Conservation (phyloP, 2,888 invertebrate genomes). For the Leucania comma region DNA sequence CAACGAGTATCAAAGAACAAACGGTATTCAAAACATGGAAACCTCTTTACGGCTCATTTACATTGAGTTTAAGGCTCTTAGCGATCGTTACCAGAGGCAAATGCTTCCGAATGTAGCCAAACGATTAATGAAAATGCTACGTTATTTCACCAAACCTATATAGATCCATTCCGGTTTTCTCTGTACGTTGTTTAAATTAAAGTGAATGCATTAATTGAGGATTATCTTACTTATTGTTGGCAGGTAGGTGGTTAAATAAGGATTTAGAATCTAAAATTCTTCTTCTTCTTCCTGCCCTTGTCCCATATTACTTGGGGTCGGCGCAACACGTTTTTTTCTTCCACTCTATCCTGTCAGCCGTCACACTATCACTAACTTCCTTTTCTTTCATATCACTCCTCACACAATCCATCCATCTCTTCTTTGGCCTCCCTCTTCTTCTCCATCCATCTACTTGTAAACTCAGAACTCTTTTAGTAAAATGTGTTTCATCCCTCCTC, state of each 20-base stretch:
- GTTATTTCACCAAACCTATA: constrained; percentile 46
- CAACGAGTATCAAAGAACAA: constrained; percentile 30
- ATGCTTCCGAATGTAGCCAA: constrained; percentile 50
- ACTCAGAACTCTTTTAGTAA: too few relatives aligned
- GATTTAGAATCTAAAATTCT: neutral
- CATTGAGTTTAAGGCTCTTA: constrained; percentile 44
- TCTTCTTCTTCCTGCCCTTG: too few relatives aligned
- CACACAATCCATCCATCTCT: too few relatives aligned
- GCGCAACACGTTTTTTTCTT: too few relatives aligned
- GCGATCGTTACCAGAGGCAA: constrained; percentile 46
- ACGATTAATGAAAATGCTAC: constrained; percentile 63
- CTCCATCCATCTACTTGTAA: too few relatives aligned
- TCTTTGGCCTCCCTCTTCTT: too few relatives aligned
- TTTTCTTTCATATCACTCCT: too few relatives aligned
- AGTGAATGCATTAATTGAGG: constrained; percentile 37
- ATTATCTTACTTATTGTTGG: constrained; percentile 14
- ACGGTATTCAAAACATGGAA: constrained; percentile 46
- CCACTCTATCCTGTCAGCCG: too few relatives aligned
- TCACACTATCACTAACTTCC: too few relatives aligned
- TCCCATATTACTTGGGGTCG: too few relatives aligned
- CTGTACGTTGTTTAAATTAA: constrained; percentile 29
- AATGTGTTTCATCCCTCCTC: too few relatives aligned
- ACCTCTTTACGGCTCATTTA: constrained; percentile 55
- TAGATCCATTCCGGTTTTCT: constrained; percentile 47
- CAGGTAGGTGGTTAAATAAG: neutral